These are phyloP conservation scores for Oryzias woworae DNA, from an alignment of 2,113 vertebrate genomes.

Conservation along the genomic window DNA sequence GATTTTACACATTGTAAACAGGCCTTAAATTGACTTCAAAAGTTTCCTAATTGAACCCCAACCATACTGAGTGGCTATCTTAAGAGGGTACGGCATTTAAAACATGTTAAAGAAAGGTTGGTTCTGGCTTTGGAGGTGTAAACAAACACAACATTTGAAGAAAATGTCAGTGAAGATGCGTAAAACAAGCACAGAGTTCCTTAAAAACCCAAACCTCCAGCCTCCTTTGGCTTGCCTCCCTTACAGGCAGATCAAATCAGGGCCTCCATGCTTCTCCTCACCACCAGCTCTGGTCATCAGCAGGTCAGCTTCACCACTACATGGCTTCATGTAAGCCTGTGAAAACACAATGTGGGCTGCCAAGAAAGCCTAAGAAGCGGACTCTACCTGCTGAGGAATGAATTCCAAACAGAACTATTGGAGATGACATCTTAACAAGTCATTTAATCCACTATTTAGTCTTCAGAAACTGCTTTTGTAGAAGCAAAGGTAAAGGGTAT, in stretches of 20 bases:
- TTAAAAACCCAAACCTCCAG: background rate
- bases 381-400: constrained; percentile 13
- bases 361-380: constrained; percentile 33
- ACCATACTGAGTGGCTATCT: background rate
- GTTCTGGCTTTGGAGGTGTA: too few species aligned
- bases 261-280: constrained; percentile 41
- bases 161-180: too few species aligned
- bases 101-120: too few species aligned
- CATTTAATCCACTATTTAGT: constrained; percentile 26
- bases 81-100: too few species aligned
- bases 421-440: constrained; percentile 21
- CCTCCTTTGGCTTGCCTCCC: constrained; percentile 9
- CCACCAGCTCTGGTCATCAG: constrained; percentile 40
- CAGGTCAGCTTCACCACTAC: constrained; percentile 39
- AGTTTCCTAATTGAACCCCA: background rate
- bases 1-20: background rate
- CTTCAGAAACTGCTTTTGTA: constrained; percentile 1
- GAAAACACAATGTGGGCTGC: constrained; percentile 35
- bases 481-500: constrained; percentile 14
- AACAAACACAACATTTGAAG: too few species aligned
- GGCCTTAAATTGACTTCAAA: background rate
- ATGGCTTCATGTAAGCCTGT: constrained; percentile 37
- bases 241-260: constrained; percentile 14
- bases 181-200: background rate
- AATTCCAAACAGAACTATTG: constrained; percentile 13